Evolutionary conservation across 2,113 vertebrate genomes (phyloP).

Genomic region (Stegastes partitus): DNA sequence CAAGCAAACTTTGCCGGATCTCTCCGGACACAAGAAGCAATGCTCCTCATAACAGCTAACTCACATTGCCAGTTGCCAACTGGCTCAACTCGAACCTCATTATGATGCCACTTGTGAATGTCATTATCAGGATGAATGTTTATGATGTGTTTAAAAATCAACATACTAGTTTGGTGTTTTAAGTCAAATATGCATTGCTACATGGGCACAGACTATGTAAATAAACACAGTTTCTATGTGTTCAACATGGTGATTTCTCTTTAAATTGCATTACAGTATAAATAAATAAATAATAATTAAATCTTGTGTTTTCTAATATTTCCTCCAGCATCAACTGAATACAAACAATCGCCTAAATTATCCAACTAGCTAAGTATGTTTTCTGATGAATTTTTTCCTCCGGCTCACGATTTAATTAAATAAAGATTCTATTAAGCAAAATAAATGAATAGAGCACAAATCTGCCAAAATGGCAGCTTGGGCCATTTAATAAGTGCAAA

Average conservation of each 20-base stretch:
- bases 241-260: not conserved
- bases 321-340: not conserved
- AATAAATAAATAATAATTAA: not conserved
- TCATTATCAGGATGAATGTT: not conserved
- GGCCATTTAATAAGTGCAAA: slow-evolving; percentile 50
- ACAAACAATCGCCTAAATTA: slow-evolving; percentile 14
- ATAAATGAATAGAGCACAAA: slow-evolving; percentile 46
- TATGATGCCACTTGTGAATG: not conserved
- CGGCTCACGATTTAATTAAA: slow-evolving; percentile 39
- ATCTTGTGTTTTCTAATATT: slow-evolving; percentile 11
- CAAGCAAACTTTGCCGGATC: not conserved
- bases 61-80: not conserved
- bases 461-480: not conserved
- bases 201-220: not conserved
- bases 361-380: slow-evolving; percentile 4
- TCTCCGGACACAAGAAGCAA: not conserved
- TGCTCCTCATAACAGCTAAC: not conserved
- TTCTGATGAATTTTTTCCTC: slow-evolving; percentile 28
- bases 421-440: slow-evolving; percentile 43
- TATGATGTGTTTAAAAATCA: not conserved
- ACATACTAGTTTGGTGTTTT: not conserved
- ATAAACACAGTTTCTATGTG: not conserved
- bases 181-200: not conserved
- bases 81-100: not conserved
- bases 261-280: slow-evolving; percentile 6